Percentiles rank a stretch among this genome's conserved stretches.
Conservation (phyloP, 1,140 invertebrate species). For the Rhynchophorus ferrugineus region DNA sequence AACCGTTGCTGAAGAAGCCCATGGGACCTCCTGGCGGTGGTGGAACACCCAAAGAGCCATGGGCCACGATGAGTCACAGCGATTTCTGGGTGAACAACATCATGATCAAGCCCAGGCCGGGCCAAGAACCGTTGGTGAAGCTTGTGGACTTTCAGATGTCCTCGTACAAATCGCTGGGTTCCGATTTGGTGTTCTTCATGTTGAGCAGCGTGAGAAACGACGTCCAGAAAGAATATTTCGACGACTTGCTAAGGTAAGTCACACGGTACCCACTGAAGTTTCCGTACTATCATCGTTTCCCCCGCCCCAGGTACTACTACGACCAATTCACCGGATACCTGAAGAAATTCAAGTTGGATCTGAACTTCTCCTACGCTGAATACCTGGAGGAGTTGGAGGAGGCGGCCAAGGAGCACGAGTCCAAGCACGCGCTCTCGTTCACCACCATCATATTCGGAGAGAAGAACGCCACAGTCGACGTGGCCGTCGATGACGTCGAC, state of each 20-base stretch:
- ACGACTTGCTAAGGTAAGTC: neutral
- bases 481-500: neutral
- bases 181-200: neutral
- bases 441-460: neutral
- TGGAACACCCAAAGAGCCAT: neutral
- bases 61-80: neutral
- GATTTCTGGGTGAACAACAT: neutral
- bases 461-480: neutral
- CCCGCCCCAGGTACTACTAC: conserved; percentile 32
- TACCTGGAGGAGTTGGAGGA: neutral
- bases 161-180: neutral
- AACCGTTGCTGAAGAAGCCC: neutral
- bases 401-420: neutral
- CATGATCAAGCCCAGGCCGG: neutral
- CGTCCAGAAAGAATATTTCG: neutral
- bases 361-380: neutral
- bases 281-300: too few species aligned
- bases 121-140: neutral
- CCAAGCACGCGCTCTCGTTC: neutral
- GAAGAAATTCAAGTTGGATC: neutral
- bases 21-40: neutral
- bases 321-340: neutral
- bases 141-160: neutral
- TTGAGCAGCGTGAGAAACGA: neutral
- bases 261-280: too few species aligned